Evolutionary conservation across 2,113 vertebrate genomes (phyloP).

Genomic region (Alouatta palliata): DNA sequence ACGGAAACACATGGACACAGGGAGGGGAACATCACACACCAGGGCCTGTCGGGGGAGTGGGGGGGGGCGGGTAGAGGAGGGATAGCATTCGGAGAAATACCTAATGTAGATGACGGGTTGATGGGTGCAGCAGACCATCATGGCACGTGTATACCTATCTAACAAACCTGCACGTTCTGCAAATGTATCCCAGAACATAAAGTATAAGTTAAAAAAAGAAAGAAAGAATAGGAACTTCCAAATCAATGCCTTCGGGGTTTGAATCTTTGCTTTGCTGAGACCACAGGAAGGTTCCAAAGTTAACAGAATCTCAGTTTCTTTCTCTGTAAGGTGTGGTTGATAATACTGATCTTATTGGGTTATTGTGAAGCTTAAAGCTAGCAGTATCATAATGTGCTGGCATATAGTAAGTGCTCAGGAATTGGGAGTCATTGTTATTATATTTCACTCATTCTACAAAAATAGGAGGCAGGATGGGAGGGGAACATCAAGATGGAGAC

Average conservation of each 20-base stretch:
- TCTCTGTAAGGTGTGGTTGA: not conserved
- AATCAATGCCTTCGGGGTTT: not conserved
- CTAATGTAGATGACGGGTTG: not conserved
- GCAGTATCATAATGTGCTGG: not conserved
- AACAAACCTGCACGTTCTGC: too few relatives aligned
- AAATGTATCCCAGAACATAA: too few relatives aligned
- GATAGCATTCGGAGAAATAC: too few relatives aligned
- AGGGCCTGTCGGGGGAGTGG: accelerated
- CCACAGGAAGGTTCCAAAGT: not conserved
- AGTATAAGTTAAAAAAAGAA: too few relatives aligned
- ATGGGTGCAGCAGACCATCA: not conserved
- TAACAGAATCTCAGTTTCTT: not conserved
- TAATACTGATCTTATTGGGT: not conserved
- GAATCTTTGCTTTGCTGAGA: not conserved
- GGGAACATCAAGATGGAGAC: not conserved
- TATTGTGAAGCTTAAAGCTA: not conserved
- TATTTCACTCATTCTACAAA: not conserved
- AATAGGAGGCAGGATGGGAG: not conserved
- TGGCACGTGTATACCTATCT: too few relatives aligned
- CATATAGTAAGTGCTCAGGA: not conserved
- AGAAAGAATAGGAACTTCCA: not conserved
- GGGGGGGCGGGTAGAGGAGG: too few relatives aligned
- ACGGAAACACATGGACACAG: too few relatives aligned
- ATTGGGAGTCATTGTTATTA: not conserved
- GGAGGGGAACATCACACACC: too few relatives aligned